These are phyloP conservation scores for Serinus canaria DNA, from an alignment of 2,113 vertebrate genomes.

Conservation along the genomic window DNA sequence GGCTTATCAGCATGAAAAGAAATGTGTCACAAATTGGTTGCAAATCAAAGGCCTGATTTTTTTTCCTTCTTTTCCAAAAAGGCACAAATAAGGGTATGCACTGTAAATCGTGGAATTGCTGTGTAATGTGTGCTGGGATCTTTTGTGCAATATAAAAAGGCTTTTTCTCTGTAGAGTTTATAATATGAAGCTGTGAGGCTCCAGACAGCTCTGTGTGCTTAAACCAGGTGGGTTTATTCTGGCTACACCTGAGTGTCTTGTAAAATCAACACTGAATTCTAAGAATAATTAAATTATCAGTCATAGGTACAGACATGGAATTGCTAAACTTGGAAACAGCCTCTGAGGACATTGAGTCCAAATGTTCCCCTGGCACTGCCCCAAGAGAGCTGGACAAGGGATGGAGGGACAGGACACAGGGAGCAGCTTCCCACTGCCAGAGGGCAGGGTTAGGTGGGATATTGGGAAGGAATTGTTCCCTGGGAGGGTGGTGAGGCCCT, in stretches of 20 bases:
- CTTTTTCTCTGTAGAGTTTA: neutral
- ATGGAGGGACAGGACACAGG: neutral
- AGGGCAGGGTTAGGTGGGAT: neutral
- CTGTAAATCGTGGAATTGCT: neutral
- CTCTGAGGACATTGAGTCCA: neutral
- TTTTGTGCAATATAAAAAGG: neutral
- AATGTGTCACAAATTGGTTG: neutral
- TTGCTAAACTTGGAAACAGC: neutral
- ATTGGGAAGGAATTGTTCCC: rapidly evolving
- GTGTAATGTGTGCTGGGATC: neutral
- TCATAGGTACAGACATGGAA: neutral
- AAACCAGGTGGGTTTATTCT: neutral
- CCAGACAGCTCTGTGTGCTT: neutral
- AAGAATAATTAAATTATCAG: neutral
- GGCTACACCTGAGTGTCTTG: neutral
- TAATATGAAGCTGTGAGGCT: neutral
- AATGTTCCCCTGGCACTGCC: neutral
- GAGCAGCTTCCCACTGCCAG: neutral
- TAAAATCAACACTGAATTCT: neutral
- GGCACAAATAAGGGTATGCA: neutral
- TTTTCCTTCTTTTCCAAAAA: neutral
- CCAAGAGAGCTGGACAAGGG: neutral
- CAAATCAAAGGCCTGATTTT: neutral
- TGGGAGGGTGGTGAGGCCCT: rapidly evolving
- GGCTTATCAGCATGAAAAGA: neutral